A percentile compares a stretch with the other conserved stretches of the same genome.
Evolutionary conservation across 2,113 vertebrate genomes (phyloP).

Genomic region (Gymnogyps californianus): DNA sequence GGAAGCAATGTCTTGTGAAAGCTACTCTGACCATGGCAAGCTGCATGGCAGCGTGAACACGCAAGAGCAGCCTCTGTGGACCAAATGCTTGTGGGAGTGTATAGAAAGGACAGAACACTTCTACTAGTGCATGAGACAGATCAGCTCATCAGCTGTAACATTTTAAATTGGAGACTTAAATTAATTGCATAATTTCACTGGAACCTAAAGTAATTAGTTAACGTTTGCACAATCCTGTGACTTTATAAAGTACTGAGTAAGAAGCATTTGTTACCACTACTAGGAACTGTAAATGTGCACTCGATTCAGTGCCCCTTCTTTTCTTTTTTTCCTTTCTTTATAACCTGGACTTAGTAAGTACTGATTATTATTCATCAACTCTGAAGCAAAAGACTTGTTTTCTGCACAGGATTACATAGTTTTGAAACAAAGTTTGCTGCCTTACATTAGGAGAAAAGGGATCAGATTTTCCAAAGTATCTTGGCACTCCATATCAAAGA

Average conservation of each 20-base stretch:
- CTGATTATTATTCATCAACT: neutral
- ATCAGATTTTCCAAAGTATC: neutral
- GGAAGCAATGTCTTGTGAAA: neutral
- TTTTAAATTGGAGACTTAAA: neutral
- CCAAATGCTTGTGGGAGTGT: neutral
- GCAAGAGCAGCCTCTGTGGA: neutral
- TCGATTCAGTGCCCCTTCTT: neutral
- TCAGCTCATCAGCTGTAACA: neutral
- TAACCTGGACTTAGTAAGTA: neutral
- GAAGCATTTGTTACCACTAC: neutral
- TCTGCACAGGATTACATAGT: neutral
- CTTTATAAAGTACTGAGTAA: neutral
- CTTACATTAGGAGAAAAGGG: neutral
- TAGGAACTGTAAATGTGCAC: neutral
- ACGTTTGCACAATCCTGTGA: neutral
- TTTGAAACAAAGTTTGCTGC: neutral
- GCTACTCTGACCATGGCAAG: neutral
- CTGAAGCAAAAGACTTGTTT: neutral
- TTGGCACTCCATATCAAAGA: neutral
- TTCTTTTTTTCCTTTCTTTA: neutral
- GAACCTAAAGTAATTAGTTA: neutral
- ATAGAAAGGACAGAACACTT: neutral
- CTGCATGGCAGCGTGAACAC: neutral
- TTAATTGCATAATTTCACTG: neutral
- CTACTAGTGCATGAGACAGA: neutral